Evolutionary conservation across 2,888 invertebrate species (phyloP).

Genomic region (Bimastos eiseni): DNA sequence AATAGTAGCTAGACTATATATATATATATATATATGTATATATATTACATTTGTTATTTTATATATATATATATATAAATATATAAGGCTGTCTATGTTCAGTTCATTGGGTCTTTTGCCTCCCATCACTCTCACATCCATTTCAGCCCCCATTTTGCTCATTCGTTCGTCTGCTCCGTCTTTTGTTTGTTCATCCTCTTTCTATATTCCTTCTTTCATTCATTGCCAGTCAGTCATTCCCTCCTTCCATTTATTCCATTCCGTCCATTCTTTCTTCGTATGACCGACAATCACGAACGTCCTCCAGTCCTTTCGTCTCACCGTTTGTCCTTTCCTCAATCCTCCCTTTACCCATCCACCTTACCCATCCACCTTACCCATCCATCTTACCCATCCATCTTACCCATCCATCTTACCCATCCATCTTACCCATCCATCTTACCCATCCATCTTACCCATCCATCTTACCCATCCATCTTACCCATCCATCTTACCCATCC

Average conservation of each 20-base stretch:
- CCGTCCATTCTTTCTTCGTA: not conserved
- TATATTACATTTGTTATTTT: too few species aligned
- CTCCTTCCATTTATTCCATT: too few species aligned
- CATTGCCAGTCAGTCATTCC: not conserved
- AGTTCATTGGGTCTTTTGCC: not conserved
- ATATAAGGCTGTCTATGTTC: not conserved
- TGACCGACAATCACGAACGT: not conserved
- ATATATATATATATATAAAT: too few species aligned
- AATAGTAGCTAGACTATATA: too few species aligned
- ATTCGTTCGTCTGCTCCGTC: not conserved
- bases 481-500: not conserved
- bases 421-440: too few species aligned
- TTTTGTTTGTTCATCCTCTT: not conserved
- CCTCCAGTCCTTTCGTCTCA: not conserved
- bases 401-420: not conserved
- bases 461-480: not conserved
- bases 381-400: not conserved
- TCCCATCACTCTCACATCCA: not conserved
- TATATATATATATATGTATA: too few species aligned
- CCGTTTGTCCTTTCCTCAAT: not conserved
- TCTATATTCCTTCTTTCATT: too few species aligned
- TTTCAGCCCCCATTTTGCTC: too few species aligned
- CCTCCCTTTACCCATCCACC: not conserved
- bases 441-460: not conserved
- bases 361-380: not conserved